These are phyloP conservation scores for Larimichthys crocea DNA, from an alignment of 2,113 vertebrate species.

Conservation along the genomic window DNA sequence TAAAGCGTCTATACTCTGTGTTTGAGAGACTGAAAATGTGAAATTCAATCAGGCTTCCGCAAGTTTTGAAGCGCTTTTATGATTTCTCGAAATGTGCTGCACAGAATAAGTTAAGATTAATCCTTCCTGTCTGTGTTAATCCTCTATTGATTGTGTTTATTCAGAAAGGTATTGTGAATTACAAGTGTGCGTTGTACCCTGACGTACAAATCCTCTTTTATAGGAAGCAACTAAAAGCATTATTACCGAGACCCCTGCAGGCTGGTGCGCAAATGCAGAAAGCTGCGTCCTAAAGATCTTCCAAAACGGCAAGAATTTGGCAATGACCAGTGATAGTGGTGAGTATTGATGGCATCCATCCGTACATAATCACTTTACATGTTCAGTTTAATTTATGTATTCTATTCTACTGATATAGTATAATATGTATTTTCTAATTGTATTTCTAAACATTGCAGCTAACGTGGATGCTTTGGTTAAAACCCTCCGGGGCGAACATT, in stretches of 20 bases:
- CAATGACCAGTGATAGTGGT: constrained; percentile 55
- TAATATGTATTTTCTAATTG: too few relatives aligned
- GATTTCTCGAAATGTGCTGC: neutral
- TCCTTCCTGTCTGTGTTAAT: neutral
- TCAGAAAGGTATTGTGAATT: neutral
- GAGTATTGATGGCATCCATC: neutral
- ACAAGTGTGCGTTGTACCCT: neutral
- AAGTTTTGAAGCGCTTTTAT: neutral
- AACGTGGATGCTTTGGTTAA: neutral
- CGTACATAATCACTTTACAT: neutral
- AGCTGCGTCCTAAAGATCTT: constrained; percentile 63
- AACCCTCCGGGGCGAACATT: constrained; percentile 11
- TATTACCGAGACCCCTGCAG: neutral
- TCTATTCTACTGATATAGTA: neutral
- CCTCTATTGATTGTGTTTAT: neutral
- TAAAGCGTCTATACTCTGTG: neutral
- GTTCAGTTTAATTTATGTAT: neutral
- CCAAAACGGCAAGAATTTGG: constrained; percentile 31
- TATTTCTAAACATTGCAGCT: constrained; percentile 44
- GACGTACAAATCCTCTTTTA: constrained; percentile 4
- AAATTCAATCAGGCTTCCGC: neutral
- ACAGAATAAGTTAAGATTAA: neutral
- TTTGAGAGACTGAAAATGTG: neutral
- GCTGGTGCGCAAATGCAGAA: constrained; percentile 22
- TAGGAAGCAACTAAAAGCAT: constrained; percentile 49